These are phyloP conservation scores for Crotalus viridis DNA, from an alignment of 2,113 vertebrate genomes.

Conservation along the genomic window DNA sequence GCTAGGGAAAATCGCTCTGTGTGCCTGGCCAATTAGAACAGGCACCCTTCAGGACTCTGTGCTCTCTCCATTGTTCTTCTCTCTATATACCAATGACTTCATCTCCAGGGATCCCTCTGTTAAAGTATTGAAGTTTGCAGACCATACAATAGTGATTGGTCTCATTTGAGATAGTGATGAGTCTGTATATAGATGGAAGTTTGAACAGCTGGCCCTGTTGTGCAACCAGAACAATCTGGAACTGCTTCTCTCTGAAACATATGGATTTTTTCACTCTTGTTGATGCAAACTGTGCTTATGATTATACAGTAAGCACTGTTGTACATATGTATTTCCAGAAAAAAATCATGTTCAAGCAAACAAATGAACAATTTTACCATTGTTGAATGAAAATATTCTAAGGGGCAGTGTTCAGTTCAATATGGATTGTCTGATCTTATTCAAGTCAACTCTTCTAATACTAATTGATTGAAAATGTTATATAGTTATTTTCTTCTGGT, in stretches of 20 bases:
- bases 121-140: not conserved
- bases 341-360: not conserved
- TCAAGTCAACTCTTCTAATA: not conserved
- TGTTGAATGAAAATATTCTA: not conserved
- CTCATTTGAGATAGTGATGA: not conserved
- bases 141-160: not conserved
- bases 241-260: not conserved
- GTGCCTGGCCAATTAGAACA: too few relatives aligned
- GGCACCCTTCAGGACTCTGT: too few relatives aligned
- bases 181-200: not conserved
- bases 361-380: not conserved
- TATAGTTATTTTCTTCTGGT: not conserved
- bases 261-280: not conserved
- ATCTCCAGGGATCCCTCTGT: not conserved
- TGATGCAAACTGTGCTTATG: not conserved
- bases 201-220: too few relatives aligned
- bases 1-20: too few relatives aligned
- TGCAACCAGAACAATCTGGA: too few relatives aligned
- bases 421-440: not conserved
- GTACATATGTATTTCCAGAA: not conserved
- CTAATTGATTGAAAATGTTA: not conserved
- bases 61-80: too few relatives aligned
- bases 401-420: not conserved
- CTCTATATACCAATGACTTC: too few relatives aligned
- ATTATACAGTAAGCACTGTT: not conserved